phyloP scores from a whole-genome alignment of 2,113 vertebrate genomes.

The Hyaena hyaena region DNA sequence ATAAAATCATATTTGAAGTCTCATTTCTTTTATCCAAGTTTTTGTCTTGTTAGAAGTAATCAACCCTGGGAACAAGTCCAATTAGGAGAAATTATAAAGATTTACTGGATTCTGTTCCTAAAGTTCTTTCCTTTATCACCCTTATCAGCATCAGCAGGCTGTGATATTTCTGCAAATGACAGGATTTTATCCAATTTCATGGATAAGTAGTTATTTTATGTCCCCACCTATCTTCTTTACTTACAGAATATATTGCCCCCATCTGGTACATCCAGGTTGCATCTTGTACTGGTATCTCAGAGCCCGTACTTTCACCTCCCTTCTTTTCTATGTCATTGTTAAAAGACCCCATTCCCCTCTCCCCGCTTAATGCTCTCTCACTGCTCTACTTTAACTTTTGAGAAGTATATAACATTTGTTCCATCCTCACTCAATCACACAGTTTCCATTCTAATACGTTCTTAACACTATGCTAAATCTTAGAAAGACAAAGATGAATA shows the following conservation, averaged over 20 bases:
- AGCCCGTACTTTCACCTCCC: not conserved
- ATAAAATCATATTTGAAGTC: slow-evolving; percentile 26
- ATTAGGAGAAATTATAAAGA: not conserved
- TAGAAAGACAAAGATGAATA: not conserved
- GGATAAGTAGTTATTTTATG: not conserved
- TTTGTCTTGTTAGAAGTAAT: not conserved
- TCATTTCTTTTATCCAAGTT: slow-evolving; percentile 10
- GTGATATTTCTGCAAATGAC: not conserved
- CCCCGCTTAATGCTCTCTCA: not conserved
- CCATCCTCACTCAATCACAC: too few relatives aligned
- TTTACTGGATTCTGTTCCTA: not conserved
- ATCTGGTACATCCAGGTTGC: not conserved
- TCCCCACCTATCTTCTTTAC: not conserved
- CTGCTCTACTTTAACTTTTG: not conserved
- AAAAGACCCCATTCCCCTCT: not conserved
- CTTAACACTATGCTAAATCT: not conserved
- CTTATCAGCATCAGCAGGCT: not conserved
- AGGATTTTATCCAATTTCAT: not conserved
- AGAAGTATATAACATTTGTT: not conserved
- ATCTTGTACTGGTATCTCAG: not conserved
- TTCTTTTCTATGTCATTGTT: not conserved
- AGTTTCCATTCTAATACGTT: not conserved
- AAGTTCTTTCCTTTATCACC: not conserved
- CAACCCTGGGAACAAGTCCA: not conserved
- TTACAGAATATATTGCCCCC: not conserved